phyloP scores from a whole-genome alignment of 2,888 invertebrate species.

The Galerucella nymphaeae region DNA sequence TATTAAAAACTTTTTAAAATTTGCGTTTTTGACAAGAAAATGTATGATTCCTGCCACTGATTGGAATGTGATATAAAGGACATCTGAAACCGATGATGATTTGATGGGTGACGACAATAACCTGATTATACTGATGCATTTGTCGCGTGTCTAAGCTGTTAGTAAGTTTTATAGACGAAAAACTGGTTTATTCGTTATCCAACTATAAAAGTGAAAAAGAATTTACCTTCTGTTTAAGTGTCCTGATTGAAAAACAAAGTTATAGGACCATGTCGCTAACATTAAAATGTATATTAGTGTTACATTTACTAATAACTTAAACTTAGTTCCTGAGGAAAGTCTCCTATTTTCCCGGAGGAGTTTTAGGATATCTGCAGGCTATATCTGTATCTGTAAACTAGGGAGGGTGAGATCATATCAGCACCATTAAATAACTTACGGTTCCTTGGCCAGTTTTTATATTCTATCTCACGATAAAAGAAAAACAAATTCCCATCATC shows the following conservation, averaged over 20 bases:
- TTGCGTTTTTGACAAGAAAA: background rate
- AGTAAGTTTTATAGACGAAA: slow-evolving; percentile 28
- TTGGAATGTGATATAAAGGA: slow-evolving; percentile 10
- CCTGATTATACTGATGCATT: slow-evolving; percentile 30
- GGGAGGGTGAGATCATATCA: too few species aligned
- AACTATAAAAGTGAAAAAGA: slow-evolving; percentile 2
- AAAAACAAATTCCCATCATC: slow-evolving; percentile 26
- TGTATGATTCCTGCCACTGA: background rate
- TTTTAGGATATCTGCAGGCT: too few species aligned
- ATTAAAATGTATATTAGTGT: too few species aligned
- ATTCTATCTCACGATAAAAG: background rate
- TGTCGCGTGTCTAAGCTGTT: slow-evolving; percentile 29
- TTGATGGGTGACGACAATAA: slow-evolving; percentile 13
- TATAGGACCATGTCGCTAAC: too few species aligned
- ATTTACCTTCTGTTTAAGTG: background rate
- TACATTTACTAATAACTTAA: too few species aligned
- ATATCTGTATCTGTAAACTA: too few species aligned
- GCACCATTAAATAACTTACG: background rate
- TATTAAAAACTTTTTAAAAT: too few species aligned
- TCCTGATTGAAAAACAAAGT: background rate
- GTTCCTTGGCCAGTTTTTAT: background rate
- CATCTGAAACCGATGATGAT: background rate
- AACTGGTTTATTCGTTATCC: slow-evolving; percentile 13
- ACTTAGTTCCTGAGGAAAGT: too few species aligned
- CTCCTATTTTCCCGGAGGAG: too few species aligned